Evolutionary conservation across 92 coral and sea anemone genomes (phyloP).

Genomic region (Bergia sp.): DNA sequence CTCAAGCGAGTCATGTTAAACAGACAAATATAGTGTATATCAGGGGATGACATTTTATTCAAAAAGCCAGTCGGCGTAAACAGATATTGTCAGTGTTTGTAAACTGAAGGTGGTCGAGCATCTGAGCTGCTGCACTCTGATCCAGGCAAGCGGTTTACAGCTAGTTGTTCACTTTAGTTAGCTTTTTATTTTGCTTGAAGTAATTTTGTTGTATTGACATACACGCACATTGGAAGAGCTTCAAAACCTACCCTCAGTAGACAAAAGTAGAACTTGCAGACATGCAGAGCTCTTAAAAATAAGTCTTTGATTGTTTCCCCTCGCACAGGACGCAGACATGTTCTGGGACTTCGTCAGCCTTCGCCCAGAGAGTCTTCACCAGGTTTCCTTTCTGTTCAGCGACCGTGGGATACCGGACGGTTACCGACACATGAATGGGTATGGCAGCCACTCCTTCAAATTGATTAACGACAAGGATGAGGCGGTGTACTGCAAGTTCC

Average conservation of each 20-base stretch:
- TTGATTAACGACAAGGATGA: conserved; percentile 40
- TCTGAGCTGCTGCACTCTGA: too few species aligned
- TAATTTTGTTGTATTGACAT: neutral
- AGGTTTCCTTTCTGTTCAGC: conserved; percentile 36
- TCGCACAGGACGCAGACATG: conserved; percentile 41
- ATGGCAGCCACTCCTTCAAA: conserved; percentile 47
- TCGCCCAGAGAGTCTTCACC: conserved; percentile 42
- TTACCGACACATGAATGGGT: conserved; percentile 50
- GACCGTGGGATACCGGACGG: conserved; percentile 55
- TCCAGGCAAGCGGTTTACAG: too few species aligned
- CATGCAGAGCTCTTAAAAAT: neutral
- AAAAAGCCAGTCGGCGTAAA: too few species aligned
- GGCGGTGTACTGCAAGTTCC: conserved; percentile 51
- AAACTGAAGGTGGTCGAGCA: too few species aligned
- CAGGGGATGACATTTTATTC: too few species aligned
- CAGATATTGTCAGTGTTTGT: too few species aligned
- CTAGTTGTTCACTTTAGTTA: too few species aligned
- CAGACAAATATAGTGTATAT: too few species aligned
- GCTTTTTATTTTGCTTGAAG: neutral
- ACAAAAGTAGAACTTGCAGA: neutral
- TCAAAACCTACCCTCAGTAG: too few species aligned
- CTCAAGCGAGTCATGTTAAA: too few species aligned
- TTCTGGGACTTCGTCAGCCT: conserved; percentile 54
- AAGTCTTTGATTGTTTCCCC: neutral
- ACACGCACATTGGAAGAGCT: neutral